These are phyloP conservation scores for Turdus rufiventris DNA, from an alignment of 2,113 vertebrate genomes.

Conservation along the genomic window DNA sequence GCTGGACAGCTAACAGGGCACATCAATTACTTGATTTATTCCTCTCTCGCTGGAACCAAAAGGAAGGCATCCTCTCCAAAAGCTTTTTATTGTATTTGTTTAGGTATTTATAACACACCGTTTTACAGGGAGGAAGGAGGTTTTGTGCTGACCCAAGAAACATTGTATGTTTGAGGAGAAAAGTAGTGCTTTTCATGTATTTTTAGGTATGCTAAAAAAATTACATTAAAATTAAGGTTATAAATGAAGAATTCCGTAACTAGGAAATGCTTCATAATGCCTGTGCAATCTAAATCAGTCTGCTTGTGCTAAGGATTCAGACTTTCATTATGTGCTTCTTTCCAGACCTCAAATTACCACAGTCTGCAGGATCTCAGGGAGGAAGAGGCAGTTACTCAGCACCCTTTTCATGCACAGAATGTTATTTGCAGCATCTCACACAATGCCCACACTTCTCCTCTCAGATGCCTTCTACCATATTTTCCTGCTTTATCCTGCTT, in stretches of 20 bases:
- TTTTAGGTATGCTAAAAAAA: not conserved
- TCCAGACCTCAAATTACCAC: not conserved
- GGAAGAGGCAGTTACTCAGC: slow-evolving; percentile 17
- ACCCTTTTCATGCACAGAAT: not conserved
- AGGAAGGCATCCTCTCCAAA: not conserved
- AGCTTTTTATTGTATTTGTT: not conserved
- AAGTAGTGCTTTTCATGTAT: not conserved
- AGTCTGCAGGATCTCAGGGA: not conserved
- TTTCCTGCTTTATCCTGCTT: slow-evolving; percentile 2
- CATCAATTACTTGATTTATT: not conserved
- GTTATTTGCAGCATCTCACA: slow-evolving; percentile 26
- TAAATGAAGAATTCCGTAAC: not conserved
- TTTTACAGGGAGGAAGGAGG: not conserved
- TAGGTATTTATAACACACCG: not conserved
- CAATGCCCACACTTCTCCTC: slow-evolving; percentile 22
- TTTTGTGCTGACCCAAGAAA: not conserved
- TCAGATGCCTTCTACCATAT: not conserved
- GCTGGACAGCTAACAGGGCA: slow-evolving; percentile 1
- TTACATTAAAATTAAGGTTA: not conserved
- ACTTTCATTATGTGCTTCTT: not conserved
- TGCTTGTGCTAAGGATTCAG: not conserved
- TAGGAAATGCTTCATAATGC: not conserved
- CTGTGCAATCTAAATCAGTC: not conserved
- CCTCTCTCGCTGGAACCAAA: not conserved
- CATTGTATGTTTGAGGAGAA: not conserved